These are phyloP conservation scores for Odontocolon sp. DNA, from an alignment of 2,888 invertebrate species.

Conservation along the genomic window DNA sequence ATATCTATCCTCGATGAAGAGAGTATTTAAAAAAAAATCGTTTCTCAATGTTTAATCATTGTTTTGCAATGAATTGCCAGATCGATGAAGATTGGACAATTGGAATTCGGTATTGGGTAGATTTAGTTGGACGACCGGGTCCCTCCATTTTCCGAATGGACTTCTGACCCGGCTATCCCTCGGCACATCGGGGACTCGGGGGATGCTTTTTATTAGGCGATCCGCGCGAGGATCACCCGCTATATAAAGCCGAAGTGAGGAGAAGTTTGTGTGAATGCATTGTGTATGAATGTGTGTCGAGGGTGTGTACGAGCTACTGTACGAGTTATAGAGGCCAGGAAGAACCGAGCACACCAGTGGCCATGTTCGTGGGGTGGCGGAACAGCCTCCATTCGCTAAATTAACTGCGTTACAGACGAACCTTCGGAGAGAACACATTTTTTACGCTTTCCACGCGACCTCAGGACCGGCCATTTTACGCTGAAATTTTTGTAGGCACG, in stretches of 20 bases:
- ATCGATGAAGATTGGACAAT: conserved; percentile 70
- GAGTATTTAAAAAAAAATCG: not conserved
- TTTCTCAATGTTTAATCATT: conserved; percentile 58
- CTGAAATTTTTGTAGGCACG: conserved; percentile 67
- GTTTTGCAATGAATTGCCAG: not conserved
- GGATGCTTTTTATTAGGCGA: conserved; percentile 81
- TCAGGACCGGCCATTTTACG: conserved; percentile 76
- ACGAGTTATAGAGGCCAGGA: conserved; percentile 27
- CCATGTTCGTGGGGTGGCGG: conserved; percentile 73
- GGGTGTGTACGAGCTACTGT: conserved; percentile 36
- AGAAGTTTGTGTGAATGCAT: conserved; percentile 39
- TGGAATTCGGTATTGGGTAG: conserved; percentile 77
- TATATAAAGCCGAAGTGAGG: conserved; percentile 57
- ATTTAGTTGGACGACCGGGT: conserved; percentile 80
- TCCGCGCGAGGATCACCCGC: conserved; percentile 72
- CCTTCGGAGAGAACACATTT: conserved; percentile 68
- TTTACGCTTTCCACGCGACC: conserved; percentile 73
- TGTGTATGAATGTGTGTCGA: not conserved
- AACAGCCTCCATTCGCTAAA: conserved; percentile 78
- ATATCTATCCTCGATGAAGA: not conserved
- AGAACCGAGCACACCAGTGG: conserved; percentile 67
- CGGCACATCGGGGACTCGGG: conserved; percentile 64
- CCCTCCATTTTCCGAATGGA: conserved; percentile 81
- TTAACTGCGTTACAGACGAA: conserved; percentile 76
- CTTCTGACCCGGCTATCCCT: conserved; percentile 80